Evolutionary conservation across 1,140 invertebrate species (phyloP).

Genomic region (Formica selysi): DNA sequence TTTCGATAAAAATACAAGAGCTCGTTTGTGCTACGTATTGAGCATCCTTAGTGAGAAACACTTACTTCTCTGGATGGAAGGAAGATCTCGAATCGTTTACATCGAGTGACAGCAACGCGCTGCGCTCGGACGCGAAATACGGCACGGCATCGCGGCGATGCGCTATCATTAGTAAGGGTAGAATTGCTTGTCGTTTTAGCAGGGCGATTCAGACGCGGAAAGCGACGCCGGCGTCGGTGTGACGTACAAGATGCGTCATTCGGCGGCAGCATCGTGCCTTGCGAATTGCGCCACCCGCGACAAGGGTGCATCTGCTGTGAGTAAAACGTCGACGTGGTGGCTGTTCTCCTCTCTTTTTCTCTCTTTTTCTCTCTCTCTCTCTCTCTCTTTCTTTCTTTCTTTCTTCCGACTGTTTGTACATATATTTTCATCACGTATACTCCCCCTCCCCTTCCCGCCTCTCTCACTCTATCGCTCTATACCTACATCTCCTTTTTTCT

Average conservation of each 20-base stretch:
- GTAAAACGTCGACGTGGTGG: constrained; percentile 78
- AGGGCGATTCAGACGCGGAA: constrained; percentile 85
- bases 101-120: constrained; percentile 9
- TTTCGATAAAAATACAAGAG: not conserved
- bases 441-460: not conserved
- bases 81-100: constrained; percentile 9
- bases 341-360: constrained; percentile 21
- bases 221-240: constrained; percentile 85
- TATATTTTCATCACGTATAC: not conserved
- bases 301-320: constrained; percentile 85
- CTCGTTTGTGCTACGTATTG: not conserved
- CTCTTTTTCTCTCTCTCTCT: no score
- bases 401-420: constrained; percentile 3
- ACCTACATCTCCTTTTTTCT: constrained; percentile 20
- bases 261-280: constrained; percentile 85
- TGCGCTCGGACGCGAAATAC: constrained; percentile 17
- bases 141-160: constrained; percentile 31
- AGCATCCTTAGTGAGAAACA: not conserved
- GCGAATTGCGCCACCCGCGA: constrained; percentile 85
- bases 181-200: constrained; percentile 84
- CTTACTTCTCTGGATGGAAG: constrained; percentile 9
- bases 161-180: constrained; percentile 81
- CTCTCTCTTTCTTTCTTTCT: no score
- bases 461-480: constrained; percentile 22
- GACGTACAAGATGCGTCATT: constrained; percentile 85